Conservation (phyloP, 2,888 invertebrate genomes). For the Ophraella communa region DNA sequence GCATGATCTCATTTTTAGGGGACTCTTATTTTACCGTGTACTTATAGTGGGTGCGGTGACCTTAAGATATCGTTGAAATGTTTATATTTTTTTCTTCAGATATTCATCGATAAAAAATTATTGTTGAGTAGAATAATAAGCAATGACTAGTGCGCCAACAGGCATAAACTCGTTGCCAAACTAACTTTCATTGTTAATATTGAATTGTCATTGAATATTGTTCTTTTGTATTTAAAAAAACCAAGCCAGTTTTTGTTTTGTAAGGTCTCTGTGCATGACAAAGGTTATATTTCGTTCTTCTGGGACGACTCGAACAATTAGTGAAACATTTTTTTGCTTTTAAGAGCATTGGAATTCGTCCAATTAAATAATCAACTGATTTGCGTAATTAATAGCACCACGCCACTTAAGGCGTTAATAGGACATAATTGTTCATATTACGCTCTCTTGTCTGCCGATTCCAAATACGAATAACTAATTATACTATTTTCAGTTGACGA, state of each 20-base stretch:
- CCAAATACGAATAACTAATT: background rate
- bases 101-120: conserved; percentile 9
- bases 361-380: background rate
- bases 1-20: background rate
- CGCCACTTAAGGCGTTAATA: background rate
- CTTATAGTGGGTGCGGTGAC: conserved; percentile 19
- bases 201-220: conserved; percentile 1
- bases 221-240: background rate
- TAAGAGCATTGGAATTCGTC: background rate
- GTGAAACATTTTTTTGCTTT: background rate
- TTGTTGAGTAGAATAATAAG: conserved; percentile 2
- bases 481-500: background rate
- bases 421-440: background rate
- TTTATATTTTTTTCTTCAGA: background rate
- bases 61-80: conserved; percentile 13
- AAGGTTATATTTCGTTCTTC: too few species aligned
- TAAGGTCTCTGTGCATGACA: too few species aligned
- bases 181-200: background rate
- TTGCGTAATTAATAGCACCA: background rate
- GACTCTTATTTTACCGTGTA: background rate
- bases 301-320: too few species aligned
- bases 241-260: too few species aligned
- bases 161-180: conserved; percentile 22
- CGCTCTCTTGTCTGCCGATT: background rate
- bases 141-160: conserved; percentile 8